Conservation (phyloP, 92 coral and sea anemone species). For the Epizoanthus rinbou region DNA sequence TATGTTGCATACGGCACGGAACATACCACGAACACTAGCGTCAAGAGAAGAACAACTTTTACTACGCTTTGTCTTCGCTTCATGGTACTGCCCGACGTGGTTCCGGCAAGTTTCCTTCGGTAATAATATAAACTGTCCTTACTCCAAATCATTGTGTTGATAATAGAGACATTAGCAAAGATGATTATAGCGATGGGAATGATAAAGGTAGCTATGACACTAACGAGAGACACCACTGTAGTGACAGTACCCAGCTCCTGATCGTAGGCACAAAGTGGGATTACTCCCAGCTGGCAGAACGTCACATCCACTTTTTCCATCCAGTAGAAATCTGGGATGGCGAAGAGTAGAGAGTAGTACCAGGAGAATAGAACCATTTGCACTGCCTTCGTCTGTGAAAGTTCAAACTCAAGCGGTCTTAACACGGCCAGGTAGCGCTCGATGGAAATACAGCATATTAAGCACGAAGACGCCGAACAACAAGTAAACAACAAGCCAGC, state of each 20-base stretch:
- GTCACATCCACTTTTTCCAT: conserved; percentile 50
- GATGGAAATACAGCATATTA: conserved; percentile 80
- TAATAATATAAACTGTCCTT: conserved; percentile 28
- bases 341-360: conserved; percentile 76
- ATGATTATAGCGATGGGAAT: conserved; percentile 70
- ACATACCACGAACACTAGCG: conserved; percentile 78
- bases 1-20: conserved; percentile 74
- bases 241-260: conserved; percentile 64
- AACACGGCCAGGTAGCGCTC: conserved; percentile 93
- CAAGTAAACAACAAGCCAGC: conserved; percentile 79
- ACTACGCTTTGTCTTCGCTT: conserved; percentile 62
- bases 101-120: conserved; percentile 47
- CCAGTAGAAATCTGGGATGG: conserved; percentile 80
- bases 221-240: conserved; percentile 47
- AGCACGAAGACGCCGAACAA: conserved; percentile 64
- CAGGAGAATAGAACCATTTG: conserved; percentile 76
- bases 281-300: conserved; percentile 61
- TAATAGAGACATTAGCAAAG: conserved; percentile 65
- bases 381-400: conserved; percentile 62
- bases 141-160: conserved; percentile 53
- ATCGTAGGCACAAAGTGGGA: conserved; percentile 64
- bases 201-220: conserved; percentile 69
- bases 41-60: conserved; percentile 64
- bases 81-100: conserved; percentile 16
- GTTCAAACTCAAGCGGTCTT: conserved; percentile 77